These are phyloP conservation scores for Amphipoea oculea DNA, from an alignment of 2,888 invertebrate species.

Conservation along the genomic window DNA sequence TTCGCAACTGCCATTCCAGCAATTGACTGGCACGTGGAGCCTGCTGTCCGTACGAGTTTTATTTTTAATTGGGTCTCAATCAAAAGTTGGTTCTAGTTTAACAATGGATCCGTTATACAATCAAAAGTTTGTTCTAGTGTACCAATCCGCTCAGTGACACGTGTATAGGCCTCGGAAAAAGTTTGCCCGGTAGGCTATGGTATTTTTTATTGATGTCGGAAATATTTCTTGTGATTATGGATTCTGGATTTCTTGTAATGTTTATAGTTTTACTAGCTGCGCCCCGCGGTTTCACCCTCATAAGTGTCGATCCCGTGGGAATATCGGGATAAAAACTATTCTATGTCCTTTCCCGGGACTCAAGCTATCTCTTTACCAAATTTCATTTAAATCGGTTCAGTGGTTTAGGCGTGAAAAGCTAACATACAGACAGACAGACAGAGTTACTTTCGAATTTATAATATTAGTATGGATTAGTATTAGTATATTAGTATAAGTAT, in stretches of 20 bases:
- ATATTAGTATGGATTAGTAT: no score
- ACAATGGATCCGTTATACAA: conserved; percentile 48
- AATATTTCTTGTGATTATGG: background rate
- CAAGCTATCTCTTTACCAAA: no score
- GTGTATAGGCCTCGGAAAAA: conserved; percentile 21
- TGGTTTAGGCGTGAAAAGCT: no score
- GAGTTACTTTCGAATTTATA: no score
- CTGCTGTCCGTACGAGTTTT: conserved; percentile 43
- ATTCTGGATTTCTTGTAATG: background rate
- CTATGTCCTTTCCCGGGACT: no score
- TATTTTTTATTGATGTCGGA: background rate
- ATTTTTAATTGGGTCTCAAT: conserved; percentile 61
- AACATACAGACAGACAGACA: no score
- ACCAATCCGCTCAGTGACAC: conserved; percentile 35
- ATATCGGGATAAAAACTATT: no score
- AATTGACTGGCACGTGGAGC: conserved; percentile 19
- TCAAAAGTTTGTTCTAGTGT: conserved; percentile 49
- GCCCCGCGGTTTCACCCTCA: no score
- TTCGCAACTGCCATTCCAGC: conserved; percentile 9
- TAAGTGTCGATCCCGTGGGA: no score
- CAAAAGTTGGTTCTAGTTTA: conserved; percentile 53
- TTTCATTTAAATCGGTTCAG: no score
- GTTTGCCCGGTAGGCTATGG: background rate
- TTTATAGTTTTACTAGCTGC: no score
- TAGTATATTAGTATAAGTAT: no score